Conservation (phyloP, 2,797 vertebrate genomes). For the Enteromius treurensis region DNA sequence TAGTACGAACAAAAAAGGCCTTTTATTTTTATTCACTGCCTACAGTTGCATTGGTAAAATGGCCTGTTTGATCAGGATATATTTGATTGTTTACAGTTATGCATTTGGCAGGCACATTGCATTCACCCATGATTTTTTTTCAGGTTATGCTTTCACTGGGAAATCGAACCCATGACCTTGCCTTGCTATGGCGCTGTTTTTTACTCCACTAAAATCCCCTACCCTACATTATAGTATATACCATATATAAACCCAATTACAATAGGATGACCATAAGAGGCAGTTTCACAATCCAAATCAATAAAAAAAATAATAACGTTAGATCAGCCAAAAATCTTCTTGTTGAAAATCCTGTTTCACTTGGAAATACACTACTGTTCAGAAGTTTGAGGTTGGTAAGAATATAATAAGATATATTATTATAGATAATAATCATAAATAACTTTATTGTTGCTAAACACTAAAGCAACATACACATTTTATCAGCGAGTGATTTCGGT, state of each 20-base stretch:
- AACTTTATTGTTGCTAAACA: background rate
- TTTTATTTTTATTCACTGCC: background rate
- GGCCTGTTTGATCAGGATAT: background rate
- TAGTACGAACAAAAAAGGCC: background rate
- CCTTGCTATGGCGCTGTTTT: background rate
- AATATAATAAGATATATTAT: background rate
- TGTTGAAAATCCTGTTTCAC: background rate
- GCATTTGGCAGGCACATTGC: background rate
- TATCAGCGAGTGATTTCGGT: background rate
- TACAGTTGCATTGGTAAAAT: slow-evolving; percentile 1
- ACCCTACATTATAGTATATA: no score
- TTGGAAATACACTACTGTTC: background rate
- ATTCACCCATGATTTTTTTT: background rate
- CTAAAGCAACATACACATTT: background rate
- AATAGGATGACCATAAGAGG: background rate
- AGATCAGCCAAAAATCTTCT: background rate
- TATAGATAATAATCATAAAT: background rate
- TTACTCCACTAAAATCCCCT: background rate
- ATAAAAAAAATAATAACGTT: background rate
- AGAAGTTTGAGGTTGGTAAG: background rate
- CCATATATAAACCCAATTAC: no score
- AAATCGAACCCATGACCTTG: slow-evolving; percentile 1
- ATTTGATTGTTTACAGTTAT: background rate
- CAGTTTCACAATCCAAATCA: no score
- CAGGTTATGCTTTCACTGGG: background rate